These are phyloP conservation scores for Trichonephila inaurata DNA, from an alignment of 1,140 invertebrate species.

Conservation along the genomic window DNA sequence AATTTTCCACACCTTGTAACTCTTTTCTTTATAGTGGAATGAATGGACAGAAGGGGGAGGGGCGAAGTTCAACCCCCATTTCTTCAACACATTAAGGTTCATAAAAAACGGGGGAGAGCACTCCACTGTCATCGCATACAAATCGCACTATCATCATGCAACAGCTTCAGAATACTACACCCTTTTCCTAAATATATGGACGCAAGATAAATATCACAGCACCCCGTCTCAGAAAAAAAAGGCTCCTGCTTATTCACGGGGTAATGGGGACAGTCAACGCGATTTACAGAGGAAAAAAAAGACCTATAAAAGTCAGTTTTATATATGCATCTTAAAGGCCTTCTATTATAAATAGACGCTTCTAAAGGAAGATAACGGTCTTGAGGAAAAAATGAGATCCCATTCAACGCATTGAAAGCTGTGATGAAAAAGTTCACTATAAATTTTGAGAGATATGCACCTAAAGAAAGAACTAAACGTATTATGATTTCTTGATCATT, in stretches of 20 bases:
- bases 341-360: slow-evolving; percentile 16
- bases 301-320: slow-evolving; percentile 42
- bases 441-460: background rate
- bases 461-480: background rate
- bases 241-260: background rate
- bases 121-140: slow-evolving; percentile 46
- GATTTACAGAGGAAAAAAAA: background rate
- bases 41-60: too few species aligned
- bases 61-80: background rate
- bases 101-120: background rate
- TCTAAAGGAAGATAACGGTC: background rate
- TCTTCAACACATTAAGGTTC: background rate
- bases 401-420: background rate
- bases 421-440: background rate
- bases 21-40: too few species aligned
- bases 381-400: background rate
- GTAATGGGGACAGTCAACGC: slow-evolving; percentile 44
- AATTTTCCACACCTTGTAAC: background rate
- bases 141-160: slow-evolving; percentile 59
- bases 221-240: background rate
- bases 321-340: slow-evolving; percentile 7
- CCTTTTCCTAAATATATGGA: background rate
- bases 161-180: slow-evolving; percentile 35
- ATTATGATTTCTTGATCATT: too few species aligned
- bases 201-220: slow-evolving; percentile 15